These are phyloP conservation scores for Syngnathoides biaculeatus DNA, from an alignment of 2,113 vertebrate genomes.

Conservation along the genomic window DNA sequence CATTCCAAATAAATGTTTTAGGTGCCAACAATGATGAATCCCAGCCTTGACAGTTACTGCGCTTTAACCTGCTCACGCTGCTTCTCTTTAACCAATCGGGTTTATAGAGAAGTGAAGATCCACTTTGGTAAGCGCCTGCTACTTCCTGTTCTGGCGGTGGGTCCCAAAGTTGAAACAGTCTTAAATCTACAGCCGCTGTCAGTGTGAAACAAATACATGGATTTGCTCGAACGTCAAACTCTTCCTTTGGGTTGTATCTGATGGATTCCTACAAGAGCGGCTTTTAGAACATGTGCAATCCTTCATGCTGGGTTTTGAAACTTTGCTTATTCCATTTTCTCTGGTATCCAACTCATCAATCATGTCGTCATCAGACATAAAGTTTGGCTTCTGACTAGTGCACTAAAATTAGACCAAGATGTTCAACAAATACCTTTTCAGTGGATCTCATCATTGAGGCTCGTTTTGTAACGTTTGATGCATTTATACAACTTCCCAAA, in stretches of 20 bases:
- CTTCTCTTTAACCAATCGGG: background rate
- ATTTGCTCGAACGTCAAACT: background rate
- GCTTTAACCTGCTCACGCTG: background rate
- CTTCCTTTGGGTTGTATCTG: background rate
- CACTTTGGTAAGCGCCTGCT: background rate
- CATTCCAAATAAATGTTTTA: background rate
- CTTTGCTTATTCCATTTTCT: too few species aligned
- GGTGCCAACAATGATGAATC: constrained; percentile 1
- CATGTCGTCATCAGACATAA: too few species aligned
- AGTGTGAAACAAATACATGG: background rate
- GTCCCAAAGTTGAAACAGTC: background rate
- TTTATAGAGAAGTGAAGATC: background rate
- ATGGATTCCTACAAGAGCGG: background rate
- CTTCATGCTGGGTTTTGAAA: background rate
- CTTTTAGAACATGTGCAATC: background rate
- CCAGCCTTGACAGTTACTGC: background rate
- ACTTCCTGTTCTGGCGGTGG: background rate
- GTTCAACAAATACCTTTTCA: too few species aligned
- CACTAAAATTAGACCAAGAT: too few species aligned
- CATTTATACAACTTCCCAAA: background rate
- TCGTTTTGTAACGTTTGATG: too few species aligned
- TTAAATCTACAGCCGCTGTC: background rate
- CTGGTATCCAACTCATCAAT: too few species aligned
- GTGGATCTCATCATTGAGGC: too few species aligned
- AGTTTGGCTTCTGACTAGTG: too few species aligned